These are phyloP conservation scores for Hirtodrosophila alboralis DNA, from an alignment of 2,888 invertebrate genomes.

Conservation along the genomic window DNA sequence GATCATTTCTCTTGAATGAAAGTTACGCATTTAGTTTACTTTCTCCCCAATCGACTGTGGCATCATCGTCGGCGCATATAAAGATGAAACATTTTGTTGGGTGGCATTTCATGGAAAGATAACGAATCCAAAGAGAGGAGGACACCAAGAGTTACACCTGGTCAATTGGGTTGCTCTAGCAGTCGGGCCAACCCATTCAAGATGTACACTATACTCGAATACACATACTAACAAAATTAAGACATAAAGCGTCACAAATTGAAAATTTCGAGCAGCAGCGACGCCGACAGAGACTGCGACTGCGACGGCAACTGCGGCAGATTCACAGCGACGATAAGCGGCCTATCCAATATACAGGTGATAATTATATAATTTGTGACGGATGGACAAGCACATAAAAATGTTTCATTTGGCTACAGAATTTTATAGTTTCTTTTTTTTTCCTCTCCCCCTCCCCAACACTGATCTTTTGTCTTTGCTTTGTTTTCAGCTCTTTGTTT, in stretches of 20 bases:
- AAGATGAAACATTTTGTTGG: constrained; percentile 70
- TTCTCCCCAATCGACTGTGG: constrained; percentile 43
- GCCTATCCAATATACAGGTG: constrained; percentile 80
- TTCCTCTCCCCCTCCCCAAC: background rate
- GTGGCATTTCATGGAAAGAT: constrained; percentile 75
- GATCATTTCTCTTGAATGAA: constrained; percentile 65
- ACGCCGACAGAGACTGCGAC: constrained; percentile 6
- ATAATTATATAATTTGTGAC: constrained; percentile 83
- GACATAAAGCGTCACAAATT: constrained; percentile 82
- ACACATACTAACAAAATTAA: constrained; percentile 67
- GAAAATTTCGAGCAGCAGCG: constrained; percentile 77
- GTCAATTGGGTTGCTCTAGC: constrained; percentile 27
- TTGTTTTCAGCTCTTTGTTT: constrained; percentile 57
- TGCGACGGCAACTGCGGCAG: constrained; percentile 50
- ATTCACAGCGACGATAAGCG: constrained; percentile 79
- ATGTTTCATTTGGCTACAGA: constrained; percentile 73
- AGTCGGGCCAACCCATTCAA: constrained; percentile 51
- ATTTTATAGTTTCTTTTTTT: constrained; percentile 67
- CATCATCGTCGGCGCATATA: constrained; percentile 52
- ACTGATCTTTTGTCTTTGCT: constrained; percentile 58
- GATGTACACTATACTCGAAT: constrained; percentile 19
- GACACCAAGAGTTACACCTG: constrained; percentile 24
- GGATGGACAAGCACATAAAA: constrained; percentile 81
- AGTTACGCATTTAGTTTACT: constrained; percentile 48
- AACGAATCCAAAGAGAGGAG: constrained; percentile 37